Conservation (phyloP, 2,888 invertebrate genomes). For the Drymonia ruficornis region DNA sequence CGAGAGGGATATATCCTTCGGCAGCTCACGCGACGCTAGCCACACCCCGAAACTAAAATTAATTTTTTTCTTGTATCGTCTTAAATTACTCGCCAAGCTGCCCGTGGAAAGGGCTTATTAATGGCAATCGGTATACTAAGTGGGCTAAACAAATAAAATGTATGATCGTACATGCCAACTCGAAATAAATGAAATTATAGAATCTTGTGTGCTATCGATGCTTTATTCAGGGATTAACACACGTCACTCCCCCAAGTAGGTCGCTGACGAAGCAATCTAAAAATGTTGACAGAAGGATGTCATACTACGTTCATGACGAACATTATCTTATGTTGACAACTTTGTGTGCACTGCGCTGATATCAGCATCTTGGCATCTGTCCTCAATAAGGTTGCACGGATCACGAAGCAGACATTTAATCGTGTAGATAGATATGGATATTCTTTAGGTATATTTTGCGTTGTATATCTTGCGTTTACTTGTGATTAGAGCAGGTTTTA, state of each 20-base stretch:
- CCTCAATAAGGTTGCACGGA: slow-evolving; percentile 22
- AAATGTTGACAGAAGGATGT: slow-evolving; percentile 31
- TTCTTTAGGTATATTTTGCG: background rate
- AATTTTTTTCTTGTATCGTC: too few species aligned
- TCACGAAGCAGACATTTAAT: slow-evolving; percentile 19
- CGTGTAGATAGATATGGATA: background rate
- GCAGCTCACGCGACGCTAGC: too few species aligned
- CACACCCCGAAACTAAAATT: too few species aligned
- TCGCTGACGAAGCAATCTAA: slow-evolving; percentile 37
- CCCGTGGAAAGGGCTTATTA: too few species aligned
- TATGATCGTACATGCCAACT: too few species aligned
- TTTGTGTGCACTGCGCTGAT: slow-evolving; percentile 24
- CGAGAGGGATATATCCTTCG: too few species aligned
- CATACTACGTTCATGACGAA: slow-evolving; percentile 26
- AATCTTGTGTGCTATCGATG: too few species aligned
- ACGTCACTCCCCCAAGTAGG: slow-evolving; percentile 37
- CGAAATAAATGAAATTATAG: too few species aligned
- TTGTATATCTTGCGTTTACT: background rate
- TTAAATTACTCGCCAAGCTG: too few species aligned
- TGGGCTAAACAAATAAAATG: too few species aligned
- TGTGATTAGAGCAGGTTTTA: too few species aligned
- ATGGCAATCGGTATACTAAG: too few species aligned
- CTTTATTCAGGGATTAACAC: background rate
- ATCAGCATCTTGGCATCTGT: slow-evolving; percentile 26
- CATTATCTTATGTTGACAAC: slow-evolving; percentile 21